Evolutionary conservation across 1,140 invertebrate genomes (phyloP).

Genomic region (Danaus plexippus): DNA sequence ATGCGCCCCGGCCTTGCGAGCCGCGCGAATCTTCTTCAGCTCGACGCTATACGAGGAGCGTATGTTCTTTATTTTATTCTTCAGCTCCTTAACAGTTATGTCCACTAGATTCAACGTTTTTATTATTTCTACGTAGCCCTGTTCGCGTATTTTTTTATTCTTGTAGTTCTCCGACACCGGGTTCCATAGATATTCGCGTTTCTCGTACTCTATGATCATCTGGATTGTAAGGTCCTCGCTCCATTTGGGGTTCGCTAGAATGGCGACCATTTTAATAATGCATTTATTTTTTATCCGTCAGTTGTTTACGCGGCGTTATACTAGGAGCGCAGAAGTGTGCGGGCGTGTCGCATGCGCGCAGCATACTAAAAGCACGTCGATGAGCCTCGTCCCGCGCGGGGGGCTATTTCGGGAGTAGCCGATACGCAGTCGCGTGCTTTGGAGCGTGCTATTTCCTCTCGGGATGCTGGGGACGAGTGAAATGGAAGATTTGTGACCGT

Average conservation of each 20-base stretch:
- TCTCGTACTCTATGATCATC: conserved; percentile 68
- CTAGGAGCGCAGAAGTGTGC: conserved; percentile 65
- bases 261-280: conserved; percentile 60
- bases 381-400: conserved; percentile 55
- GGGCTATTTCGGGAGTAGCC: conserved; percentile 68
- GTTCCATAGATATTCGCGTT: conserved; percentile 66
- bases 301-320: conserved; percentile 37
- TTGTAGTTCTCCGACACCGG: conserved; percentile 65
- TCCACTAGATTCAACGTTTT: conserved; percentile 60
- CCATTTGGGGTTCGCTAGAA: conserved; percentile 66
- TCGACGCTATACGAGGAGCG: conserved; percentile 68
- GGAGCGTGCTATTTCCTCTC: conserved; percentile 67
- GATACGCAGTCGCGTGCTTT: conserved; percentile 68
- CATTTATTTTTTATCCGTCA: conserved; percentile 37
- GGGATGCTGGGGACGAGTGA: conserved; percentile 62
- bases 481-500: conserved; percentile 68
- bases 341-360: conserved; percentile 70
- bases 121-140: conserved; percentile 65
- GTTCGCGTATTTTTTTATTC: conserved; percentile 65
- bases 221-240: conserved; percentile 66
- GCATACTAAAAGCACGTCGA: conserved; percentile 72
- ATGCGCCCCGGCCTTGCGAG: conserved; percentile 64
- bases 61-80: conserved; percentile 70
- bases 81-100: conserved; percentile 65
- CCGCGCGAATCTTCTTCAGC: conserved; percentile 69